A percentile compares a stretch with the other conserved stretches of the same genome.
phyloP scores from a whole-genome alignment of 2,797 vertebrate genomes.

The Microctenopoma steveboyesi region DNA sequence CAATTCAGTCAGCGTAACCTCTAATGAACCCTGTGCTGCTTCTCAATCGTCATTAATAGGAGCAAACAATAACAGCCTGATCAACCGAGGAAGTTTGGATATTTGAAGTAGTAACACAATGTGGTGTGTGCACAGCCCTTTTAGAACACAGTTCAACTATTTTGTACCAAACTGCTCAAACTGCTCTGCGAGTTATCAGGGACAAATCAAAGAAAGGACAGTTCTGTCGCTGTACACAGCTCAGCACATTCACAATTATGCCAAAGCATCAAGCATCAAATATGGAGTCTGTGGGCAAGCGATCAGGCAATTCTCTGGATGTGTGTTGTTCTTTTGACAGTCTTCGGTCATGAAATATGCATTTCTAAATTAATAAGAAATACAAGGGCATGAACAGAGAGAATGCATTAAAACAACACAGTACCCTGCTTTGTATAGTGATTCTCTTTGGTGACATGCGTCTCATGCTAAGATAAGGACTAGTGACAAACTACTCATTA shows the following conservation, averaged over 20 bases:
- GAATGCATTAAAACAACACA: background rate
- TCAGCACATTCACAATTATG: background rate
- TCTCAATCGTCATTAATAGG: background rate
- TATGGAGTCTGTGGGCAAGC: background rate
- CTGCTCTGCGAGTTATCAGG: constrained; percentile 8
- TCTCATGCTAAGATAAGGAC: too few relatives aligned
- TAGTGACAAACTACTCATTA: too few relatives aligned
- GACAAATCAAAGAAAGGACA: background rate
- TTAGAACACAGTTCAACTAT: background rate
- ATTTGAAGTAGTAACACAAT: background rate
- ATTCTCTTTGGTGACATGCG: background rate
- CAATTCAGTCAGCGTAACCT: background rate
- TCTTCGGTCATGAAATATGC: constrained; percentile 11
- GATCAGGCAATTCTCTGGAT: background rate
- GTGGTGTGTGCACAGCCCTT: background rate
- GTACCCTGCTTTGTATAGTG: background rate
- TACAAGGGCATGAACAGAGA: background rate
- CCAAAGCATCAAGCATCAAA: constrained; percentile 1
- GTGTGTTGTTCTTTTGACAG: background rate
- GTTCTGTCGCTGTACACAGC: constrained; percentile 3
- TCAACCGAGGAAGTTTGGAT: background rate
- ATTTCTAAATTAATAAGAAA: constrained; percentile 5
- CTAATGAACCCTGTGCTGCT: background rate
- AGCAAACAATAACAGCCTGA: background rate
- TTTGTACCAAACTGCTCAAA: background rate